phyloP scores from a whole-genome alignment of 2,113 vertebrate species.

The Siniperca chuatsi region DNA sequence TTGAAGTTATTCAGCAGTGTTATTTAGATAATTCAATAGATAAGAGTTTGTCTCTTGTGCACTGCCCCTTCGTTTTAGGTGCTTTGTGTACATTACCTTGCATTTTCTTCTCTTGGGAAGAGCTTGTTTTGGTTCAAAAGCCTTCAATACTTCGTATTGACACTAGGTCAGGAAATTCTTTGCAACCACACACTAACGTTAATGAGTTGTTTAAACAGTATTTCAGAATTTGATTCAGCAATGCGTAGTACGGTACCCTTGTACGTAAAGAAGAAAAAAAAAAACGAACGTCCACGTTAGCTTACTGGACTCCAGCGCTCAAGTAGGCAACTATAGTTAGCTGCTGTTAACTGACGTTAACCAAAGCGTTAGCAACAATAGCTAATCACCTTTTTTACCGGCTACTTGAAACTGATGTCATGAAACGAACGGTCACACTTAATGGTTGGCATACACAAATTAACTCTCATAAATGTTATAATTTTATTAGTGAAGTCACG shows the following conservation, averaged over 20 bases:
- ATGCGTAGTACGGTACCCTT: background rate
- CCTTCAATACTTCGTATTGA: background rate
- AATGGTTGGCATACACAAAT: background rate
- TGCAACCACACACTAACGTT: background rate
- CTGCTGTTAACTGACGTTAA: conserved; percentile 37
- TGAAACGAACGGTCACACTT: background rate
- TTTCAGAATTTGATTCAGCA: background rate
- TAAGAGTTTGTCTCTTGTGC: background rate
- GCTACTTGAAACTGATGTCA: background rate
- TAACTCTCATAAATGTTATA: fast-evolving
- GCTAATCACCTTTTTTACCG: conserved; percentile 14
- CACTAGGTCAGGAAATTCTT: background rate
- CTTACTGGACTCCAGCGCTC: conserved; percentile 14
- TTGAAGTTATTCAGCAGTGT: background rate
- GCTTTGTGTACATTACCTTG: background rate
- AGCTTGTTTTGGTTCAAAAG: background rate
- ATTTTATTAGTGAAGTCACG: background rate
- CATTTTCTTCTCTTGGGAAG: no score
- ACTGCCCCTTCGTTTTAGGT: background rate
- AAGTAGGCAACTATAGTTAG: conserved; percentile 6
- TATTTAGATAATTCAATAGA: background rate
- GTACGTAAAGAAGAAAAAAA: fast-evolving
- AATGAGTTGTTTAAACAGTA: background rate
- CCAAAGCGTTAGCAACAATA: conserved; percentile 17
- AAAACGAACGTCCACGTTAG: conserved; percentile 31